Evolutionary conservation across 2,888 invertebrate species (phyloP).

Genomic region (Epirrita christyi): DNA sequence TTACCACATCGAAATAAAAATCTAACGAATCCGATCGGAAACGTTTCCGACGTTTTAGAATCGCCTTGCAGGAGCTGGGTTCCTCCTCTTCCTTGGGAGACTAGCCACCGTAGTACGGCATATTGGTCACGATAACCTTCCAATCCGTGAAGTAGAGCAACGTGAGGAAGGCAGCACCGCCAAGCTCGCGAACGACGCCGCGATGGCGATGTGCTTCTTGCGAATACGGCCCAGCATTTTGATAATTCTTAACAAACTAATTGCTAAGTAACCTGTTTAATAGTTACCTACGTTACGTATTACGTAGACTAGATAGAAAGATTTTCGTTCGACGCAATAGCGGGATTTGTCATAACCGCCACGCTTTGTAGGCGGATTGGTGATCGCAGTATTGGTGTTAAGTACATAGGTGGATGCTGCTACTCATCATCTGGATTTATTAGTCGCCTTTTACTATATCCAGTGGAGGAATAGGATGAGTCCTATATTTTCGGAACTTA

Average conservation of each 20-base stretch:
- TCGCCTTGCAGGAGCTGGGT: conserved; percentile 21
- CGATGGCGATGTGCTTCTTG: conserved; percentile 86
- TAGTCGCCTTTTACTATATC: too few relatives aligned
- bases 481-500: too few relatives aligned
- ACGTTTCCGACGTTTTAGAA: too few relatives aligned
- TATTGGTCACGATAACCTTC: conserved; percentile 88
- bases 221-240: conserved; percentile 81
- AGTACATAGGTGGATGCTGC: too few relatives aligned
- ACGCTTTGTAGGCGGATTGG: too few relatives aligned
- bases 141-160: conserved; percentile 92
- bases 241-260: neutral
- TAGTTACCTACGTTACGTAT: neutral
- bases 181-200: conserved; percentile 85
- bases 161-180: conserved; percentile 85
- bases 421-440: too few relatives aligned
- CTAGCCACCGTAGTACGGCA: conserved; percentile 92
- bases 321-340: too few relatives aligned
- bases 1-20: too few relatives aligned
- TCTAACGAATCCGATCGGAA: too few relatives aligned
- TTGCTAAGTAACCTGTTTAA: neutral
- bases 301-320: neutral
- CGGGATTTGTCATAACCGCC: too few relatives aligned
- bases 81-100: conserved; percentile 79
- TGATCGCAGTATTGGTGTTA: too few relatives aligned
- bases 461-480: too few relatives aligned